Percentiles rank a stretch among this genome's conserved stretches.
phyloP scores from a whole-genome alignment of 2,888 invertebrate species.

The Lacanobia wlatinum region DNA sequence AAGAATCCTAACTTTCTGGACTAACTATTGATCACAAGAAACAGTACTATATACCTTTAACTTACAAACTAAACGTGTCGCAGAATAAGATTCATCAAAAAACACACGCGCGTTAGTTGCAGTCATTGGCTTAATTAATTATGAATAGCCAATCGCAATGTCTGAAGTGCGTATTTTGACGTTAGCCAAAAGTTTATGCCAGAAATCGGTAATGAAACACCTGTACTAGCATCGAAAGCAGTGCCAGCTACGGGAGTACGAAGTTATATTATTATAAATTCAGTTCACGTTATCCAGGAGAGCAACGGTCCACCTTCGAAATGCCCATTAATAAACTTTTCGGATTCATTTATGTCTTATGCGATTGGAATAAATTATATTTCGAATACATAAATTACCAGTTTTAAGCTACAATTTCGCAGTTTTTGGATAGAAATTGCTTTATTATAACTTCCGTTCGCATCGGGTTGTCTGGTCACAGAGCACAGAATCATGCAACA shows the following conservation, averaged over 20 bases:
- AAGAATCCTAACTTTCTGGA: too few relatives aligned
- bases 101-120: too few relatives aligned
- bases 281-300: constrained; percentile 75
- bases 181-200: too few relatives aligned
- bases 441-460: constrained; percentile 61
- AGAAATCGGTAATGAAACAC: background rate
- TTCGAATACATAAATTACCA: constrained; percentile 62
- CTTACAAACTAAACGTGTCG: too few relatives aligned
- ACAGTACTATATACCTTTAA: too few relatives aligned
- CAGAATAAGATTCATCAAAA: too few relatives aligned
- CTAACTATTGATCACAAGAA: too few relatives aligned
- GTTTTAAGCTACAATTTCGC: constrained; percentile 53
- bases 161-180: too few relatives aligned
- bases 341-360: constrained; percentile 80
- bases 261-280: constrained; percentile 71
- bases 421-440: constrained; percentile 58
- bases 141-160: too few relatives aligned
- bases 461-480: constrained; percentile 28
- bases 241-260: constrained; percentile 28
- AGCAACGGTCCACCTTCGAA: constrained; percentile 80
- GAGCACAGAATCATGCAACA: background rate
- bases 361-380: constrained; percentile 78
- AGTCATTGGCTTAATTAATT: too few relatives aligned
- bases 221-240: constrained; percentile 16
- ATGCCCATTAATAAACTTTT: constrained; percentile 83